Evolutionary conservation across 53 echinoderm and acorn worm genomes (phyloP).

Genomic region (Echinarachnius parma): DNA sequence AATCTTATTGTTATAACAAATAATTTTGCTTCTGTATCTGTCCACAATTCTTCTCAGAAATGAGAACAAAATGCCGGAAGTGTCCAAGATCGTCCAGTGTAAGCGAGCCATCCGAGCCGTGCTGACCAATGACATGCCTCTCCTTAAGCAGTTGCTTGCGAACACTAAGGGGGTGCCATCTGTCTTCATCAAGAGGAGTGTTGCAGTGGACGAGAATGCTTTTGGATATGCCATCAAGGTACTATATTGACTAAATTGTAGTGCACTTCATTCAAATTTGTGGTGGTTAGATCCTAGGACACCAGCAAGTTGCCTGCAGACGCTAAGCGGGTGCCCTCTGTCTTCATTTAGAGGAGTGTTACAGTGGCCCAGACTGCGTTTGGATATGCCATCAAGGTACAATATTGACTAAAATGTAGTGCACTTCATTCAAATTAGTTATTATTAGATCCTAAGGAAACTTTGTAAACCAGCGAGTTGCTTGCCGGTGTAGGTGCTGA

Average conservation of each 20-base stretch:
- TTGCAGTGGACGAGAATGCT: conserved; percentile 61
- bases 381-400: conserved; percentile 65
- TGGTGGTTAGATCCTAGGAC: too few species aligned
- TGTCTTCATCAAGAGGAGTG: conserved; percentile 58
- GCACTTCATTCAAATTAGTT: too few species aligned
- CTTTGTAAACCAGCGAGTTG: too few species aligned
- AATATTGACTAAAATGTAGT: too few species aligned
- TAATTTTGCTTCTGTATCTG: too few species aligned
- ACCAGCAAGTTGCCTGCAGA: too few species aligned
- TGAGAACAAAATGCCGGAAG: conserved; percentile 75
- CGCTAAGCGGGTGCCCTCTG: conserved; percentile 59
- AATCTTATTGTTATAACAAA: too few species aligned
- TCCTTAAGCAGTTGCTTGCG: conserved; percentile 67
- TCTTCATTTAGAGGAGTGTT: conserved; percentile 60
- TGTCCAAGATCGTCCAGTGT: conserved; percentile 72
- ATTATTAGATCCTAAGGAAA: too few species aligned
- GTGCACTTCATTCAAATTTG: too few species aligned
- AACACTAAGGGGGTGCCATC: conserved; percentile 64
- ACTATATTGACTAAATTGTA: too few species aligned
- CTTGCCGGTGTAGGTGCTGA: too few species aligned
- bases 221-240: conserved; percentile 71
- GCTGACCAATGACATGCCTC: conserved; percentile 78
- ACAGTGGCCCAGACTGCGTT: conserved; percentile 65
- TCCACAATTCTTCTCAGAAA: conserved; percentile 67
- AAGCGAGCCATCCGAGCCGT: conserved; percentile 90